Evolutionary conservation across 2,797 vertebrate species (phyloP).

Genomic region (Hybognathus amarus): DNA sequence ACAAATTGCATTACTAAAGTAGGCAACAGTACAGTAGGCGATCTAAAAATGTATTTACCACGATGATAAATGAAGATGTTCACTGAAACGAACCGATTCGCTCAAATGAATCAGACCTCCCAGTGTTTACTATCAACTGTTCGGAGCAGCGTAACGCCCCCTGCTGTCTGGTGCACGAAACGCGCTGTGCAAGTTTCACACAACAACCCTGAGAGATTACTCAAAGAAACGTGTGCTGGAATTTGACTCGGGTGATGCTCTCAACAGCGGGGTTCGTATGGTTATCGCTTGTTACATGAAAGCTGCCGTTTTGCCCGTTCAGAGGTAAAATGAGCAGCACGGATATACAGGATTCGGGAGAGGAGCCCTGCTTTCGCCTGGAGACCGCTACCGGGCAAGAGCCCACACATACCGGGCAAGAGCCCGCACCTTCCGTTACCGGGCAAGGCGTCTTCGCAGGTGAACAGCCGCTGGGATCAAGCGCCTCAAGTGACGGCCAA

Average conservation of each 20-base stretch:
- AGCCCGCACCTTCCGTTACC: slow-evolving; percentile 38
- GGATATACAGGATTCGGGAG: slow-evolving; percentile 65
- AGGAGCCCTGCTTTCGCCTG: slow-evolving; percentile 71
- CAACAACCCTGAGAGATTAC: slow-evolving; percentile 68
- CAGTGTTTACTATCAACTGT: slow-evolving; percentile 8
- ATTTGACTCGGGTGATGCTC: slow-evolving; percentile 73
- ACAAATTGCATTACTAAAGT: neutral
- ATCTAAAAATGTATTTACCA: neutral
- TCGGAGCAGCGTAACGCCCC: slow-evolving; percentile 68
- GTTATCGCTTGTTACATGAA: slow-evolving; percentile 60
- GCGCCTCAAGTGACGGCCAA: slow-evolving; percentile 88
- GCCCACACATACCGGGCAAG: slow-evolving; percentile 59
- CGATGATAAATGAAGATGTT: neutral
- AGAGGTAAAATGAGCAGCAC: slow-evolving; percentile 72
- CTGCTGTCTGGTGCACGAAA: slow-evolving; percentile 68
- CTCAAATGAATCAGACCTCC: neutral
- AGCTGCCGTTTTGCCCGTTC: slow-evolving; percentile 58
- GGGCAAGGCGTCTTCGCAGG: slow-evolving; percentile 72
- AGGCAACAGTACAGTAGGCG: too few relatives aligned
- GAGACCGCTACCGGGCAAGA: slow-evolving; percentile 71
- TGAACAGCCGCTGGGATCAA: slow-evolving; percentile 63
- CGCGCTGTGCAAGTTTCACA: slow-evolving; percentile 64
- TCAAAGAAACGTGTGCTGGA: slow-evolving; percentile 73
- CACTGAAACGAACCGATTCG: neutral
- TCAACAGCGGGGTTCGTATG: slow-evolving; percentile 60